These are phyloP conservation scores for Bergia sp. DNA, from an alignment of 92 coral and sea anemone genomes.

Conservation along the genomic window DNA sequence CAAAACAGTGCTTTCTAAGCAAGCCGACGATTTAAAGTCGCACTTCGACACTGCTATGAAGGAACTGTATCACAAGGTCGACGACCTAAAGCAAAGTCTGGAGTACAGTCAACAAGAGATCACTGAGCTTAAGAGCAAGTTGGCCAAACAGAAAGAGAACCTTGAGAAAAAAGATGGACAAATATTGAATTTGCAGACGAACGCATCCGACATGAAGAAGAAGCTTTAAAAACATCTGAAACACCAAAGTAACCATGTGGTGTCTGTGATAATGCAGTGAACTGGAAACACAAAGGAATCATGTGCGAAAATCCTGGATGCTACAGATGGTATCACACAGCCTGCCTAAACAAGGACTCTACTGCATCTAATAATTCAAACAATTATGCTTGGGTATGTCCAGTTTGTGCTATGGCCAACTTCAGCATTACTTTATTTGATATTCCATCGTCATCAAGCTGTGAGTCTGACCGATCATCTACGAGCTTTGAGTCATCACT, in stretches of 20 bases:
- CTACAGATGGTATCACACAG: conserved; percentile 29
- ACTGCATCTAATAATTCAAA: conserved; percentile 23
- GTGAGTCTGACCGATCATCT: conserved; percentile 5
- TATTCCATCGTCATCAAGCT: conserved; percentile 15
- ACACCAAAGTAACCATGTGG: conserved; percentile 34
- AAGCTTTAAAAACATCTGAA: conserved; percentile 23
- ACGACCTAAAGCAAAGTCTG: neutral
- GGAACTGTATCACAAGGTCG: neutral
- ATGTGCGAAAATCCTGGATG: conserved; percentile 37
- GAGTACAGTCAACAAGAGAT: neutral
- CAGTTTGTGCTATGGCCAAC: conserved; percentile 39
- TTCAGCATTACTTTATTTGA: conserved; percentile 28
- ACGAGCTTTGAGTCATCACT: conserved; percentile 17
- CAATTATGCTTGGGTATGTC: conserved; percentile 20
- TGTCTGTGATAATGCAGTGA: conserved; percentile 29
- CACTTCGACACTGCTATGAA: conserved; percentile 23
- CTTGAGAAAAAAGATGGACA: no score
- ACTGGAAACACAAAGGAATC: conserved; percentile 31
- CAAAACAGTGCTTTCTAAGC: neutral
- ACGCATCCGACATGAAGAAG: no score
- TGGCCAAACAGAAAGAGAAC: no score
- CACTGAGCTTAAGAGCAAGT: no score
- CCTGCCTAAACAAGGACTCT: conserved; percentile 39
- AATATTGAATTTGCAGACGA: no score
- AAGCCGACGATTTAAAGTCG: neutral